phyloP scores from a whole-genome alignment of 2,888 invertebrate species.

The Tethea ocularis region DNA sequence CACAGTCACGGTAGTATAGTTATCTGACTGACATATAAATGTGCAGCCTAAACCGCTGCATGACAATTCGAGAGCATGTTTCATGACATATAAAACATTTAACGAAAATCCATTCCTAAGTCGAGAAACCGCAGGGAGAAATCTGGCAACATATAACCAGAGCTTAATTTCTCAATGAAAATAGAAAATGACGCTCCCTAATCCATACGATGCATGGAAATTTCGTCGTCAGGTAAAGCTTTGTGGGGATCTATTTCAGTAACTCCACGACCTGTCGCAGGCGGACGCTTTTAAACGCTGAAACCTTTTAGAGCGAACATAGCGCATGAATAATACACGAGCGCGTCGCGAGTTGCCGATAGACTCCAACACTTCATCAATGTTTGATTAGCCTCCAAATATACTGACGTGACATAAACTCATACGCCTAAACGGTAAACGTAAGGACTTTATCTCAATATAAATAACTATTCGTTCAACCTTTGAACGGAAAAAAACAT shows the following conservation, averaged over 20 bases:
- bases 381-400: neutral
- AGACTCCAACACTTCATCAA: neutral
- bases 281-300: neutral
- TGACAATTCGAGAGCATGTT: too few relatives aligned
- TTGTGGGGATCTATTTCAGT: neutral
- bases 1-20: too few relatives aligned
- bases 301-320: neutral
- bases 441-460: too few relatives aligned
- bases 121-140: too few relatives aligned
- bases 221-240: neutral
- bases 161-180: neutral
- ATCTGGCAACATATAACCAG: too few relatives aligned
- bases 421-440: too few relatives aligned
- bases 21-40: too few relatives aligned
- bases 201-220: neutral
- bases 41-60: too few relatives aligned
- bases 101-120: too few relatives aligned
- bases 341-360: neutral
- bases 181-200: neutral
- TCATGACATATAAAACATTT: too few relatives aligned
- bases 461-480: too few relatives aligned
- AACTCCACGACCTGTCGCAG: neutral
- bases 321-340: slow-evolving; percentile 3
- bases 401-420: neutral
- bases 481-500: too few relatives aligned